These are phyloP conservation scores for Lasioglossum baleicum DNA, from an alignment of 1,140 invertebrate species.

Conservation along the genomic window DNA sequence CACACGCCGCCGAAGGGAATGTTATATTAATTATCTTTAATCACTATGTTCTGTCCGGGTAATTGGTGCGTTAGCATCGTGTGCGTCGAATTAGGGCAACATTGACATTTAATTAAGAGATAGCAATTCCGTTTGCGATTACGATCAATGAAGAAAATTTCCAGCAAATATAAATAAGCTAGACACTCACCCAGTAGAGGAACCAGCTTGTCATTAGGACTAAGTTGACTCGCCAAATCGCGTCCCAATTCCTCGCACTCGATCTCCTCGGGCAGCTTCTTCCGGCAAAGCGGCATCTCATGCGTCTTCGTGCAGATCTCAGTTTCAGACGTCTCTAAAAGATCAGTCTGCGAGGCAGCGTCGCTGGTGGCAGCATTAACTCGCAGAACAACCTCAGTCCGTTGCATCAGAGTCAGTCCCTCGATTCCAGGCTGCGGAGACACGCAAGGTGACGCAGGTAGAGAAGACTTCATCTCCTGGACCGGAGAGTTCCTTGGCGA, in stretches of 20 bases:
- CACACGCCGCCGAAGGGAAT: too few species aligned
- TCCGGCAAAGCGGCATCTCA: slow-evolving; percentile 71
- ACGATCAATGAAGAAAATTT: too few species aligned
- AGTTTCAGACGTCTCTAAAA: slow-evolving; percentile 57
- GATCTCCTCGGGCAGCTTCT: slow-evolving; percentile 88
- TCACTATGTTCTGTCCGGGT: too few species aligned
- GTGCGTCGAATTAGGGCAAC: too few species aligned
- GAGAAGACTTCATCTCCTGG: slow-evolving; percentile 44
- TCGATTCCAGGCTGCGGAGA: slow-evolving; percentile 77
- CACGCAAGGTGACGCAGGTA: slow-evolving; percentile 67
- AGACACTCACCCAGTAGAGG: slow-evolving; percentile 83
- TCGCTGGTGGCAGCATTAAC: slow-evolving; percentile 83
- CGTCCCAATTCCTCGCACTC: slow-evolving; percentile 89
- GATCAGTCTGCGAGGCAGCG: slow-evolving; percentile 84
- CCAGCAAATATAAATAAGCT: neutral
- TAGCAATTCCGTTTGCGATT: too few species aligned
- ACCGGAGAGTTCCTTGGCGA: slow-evolving; percentile 66
- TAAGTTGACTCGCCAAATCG: slow-evolving; percentile 86
- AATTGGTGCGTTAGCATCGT: too few species aligned
- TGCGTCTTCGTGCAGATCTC: slow-evolving; percentile 31
- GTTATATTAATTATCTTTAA: too few species aligned
- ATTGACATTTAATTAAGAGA: too few species aligned
- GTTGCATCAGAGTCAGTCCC: slow-evolving; percentile 81
- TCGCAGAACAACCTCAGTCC: slow-evolving; percentile 82
- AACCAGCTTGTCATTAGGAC: slow-evolving; percentile 85